These are phyloP conservation scores for Verasper variegatus DNA, from an alignment of 2,113 vertebrate species.

Conservation along the genomic window DNA sequence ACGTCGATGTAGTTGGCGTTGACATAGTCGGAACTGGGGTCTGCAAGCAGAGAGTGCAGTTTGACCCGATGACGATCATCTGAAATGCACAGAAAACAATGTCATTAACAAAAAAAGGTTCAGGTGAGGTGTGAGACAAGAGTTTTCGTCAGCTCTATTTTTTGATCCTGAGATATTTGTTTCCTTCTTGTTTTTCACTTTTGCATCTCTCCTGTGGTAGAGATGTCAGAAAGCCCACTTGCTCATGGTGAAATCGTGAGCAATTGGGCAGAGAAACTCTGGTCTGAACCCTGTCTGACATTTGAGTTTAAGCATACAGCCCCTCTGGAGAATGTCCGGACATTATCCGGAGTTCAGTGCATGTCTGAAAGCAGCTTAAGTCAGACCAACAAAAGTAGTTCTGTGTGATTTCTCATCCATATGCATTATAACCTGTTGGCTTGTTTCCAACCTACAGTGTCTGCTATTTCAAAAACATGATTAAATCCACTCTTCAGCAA, in stretches of 20 bases:
- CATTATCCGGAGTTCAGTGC: too few species aligned
- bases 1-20: constrained; percentile 97
- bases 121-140: too few species aligned
- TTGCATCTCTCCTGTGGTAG: too few species aligned
- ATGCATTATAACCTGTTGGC: not conserved
- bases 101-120: not conserved
- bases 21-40: constrained; percentile 91
- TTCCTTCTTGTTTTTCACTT: too few species aligned
- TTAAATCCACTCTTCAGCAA: constrained; percentile 6
- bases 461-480: not conserved
- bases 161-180: too few species aligned
- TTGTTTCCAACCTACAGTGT: not conserved
- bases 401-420: not conserved
- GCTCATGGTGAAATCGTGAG: too few species aligned
- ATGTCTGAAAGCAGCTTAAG: not conserved
- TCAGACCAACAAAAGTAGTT: not conserved
- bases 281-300: too few species aligned
- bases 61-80: constrained; percentile 94
- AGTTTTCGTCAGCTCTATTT: too few species aligned
- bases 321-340: too few species aligned
- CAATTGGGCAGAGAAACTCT: too few species aligned
- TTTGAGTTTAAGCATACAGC: too few species aligned
- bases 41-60: constrained; percentile 91
- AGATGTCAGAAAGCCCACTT: too few species aligned
- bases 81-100: constrained; percentile 62